phyloP scores from a whole-genome alignment of 37 sponge, comb jelly and placozoan species.

The Beroe forskalii region DNA sequence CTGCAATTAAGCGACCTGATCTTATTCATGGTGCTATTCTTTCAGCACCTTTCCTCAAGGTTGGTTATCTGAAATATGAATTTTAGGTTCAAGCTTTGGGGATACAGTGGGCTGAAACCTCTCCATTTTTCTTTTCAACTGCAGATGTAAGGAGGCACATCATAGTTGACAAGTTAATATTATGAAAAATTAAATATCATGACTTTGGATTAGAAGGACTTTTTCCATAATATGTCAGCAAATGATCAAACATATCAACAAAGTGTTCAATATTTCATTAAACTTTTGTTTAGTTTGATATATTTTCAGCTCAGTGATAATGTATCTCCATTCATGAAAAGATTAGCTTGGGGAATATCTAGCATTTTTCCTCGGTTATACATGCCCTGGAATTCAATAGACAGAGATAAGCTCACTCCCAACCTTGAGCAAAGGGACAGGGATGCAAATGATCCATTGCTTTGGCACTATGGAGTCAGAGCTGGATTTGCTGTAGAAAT shows the following conservation, averaged over 20 bases:
- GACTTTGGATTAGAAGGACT: too few species aligned
- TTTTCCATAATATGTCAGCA: too few species aligned
- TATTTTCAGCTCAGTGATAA: conserved; percentile 13
- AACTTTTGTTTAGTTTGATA: neutral
- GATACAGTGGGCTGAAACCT: too few species aligned
- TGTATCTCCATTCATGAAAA: conserved; percentile 54
- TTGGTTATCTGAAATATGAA: too few species aligned
- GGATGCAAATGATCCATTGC: conserved; percentile 16
- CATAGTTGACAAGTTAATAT: too few species aligned
- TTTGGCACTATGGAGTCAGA: conserved; percentile 55
- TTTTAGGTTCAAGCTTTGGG: too few species aligned
- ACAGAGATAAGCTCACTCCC: conserved; percentile 20
- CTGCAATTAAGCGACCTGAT: neutral
- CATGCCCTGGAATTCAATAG: conserved; percentile 58
- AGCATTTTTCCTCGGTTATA: neutral
- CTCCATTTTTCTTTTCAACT: too few species aligned
- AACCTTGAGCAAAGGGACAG: conserved; percentile 7
- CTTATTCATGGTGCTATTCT: conserved; percentile 19
- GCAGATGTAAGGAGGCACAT: too few species aligned
- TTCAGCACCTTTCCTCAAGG: conserved; percentile 55
- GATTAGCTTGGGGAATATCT: conserved; percentile 6
- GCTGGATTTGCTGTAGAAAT: conserved; percentile 22
- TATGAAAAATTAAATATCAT: too few species aligned
- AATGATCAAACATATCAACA: too few species aligned
- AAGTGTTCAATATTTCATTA: too few species aligned